Conservation (phyloP, 1,140 invertebrate genomes). For the Hypsibius dujardini region DNA sequence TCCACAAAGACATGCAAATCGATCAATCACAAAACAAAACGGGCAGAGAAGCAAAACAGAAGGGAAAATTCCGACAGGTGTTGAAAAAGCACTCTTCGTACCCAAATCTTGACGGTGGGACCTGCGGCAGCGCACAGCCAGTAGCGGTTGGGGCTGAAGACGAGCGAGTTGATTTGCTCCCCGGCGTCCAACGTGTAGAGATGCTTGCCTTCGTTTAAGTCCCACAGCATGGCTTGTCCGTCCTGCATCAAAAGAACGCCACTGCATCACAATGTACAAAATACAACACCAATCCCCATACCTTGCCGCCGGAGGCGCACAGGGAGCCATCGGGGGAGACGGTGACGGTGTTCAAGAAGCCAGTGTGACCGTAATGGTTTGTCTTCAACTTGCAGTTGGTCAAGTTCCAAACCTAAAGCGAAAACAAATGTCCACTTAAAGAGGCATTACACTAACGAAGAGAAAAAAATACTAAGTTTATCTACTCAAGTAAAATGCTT, state of each 20-base stretch:
- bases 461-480: no score
- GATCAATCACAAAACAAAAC: no score
- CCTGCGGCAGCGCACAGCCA: constrained; percentile 99
- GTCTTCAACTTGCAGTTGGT: constrained; percentile 97
- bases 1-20: no score
- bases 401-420: constrained; percentile 81
- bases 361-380: constrained; percentile 88
- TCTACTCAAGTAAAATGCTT: background rate
- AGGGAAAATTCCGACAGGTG: no score
- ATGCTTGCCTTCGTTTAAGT: constrained; percentile 97
- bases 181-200: constrained; percentile 95
- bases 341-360: constrained; percentile 94
- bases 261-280: background rate
- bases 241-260: constrained; percentile 42
- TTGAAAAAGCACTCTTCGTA: constrained; percentile 26
- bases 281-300: constrained; percentile 27
- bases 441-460: background rate
- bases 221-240: constrained; percentile 98
- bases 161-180: constrained; percentile 90
- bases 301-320: constrained; percentile 96
- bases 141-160: constrained; percentile 98
- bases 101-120: constrained; percentile 96
- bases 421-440: constrained; percentile 7
- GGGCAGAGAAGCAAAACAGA: no score
- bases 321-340: constrained; percentile 98